Base-by-base conservation (phyloP, 2,113 vertebrate genomes). In the Andinoacara biseriatus region DNA sequence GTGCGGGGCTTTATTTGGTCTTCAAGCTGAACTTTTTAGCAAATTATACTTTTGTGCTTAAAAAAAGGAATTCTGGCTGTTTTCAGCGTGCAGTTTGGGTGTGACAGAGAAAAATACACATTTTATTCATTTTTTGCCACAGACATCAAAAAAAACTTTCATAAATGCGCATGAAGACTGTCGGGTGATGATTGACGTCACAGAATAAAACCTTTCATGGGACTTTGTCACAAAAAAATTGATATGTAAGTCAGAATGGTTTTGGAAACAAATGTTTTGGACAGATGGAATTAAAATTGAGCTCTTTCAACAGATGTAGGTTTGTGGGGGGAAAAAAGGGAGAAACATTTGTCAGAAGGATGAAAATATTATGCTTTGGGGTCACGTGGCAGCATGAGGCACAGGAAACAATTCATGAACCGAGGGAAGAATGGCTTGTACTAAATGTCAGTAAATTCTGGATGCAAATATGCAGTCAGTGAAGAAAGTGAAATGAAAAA, bases 401-500 rank as follows among this genome's bases (percentile, higher is more conserved):
- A n/a, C 67, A 72, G 46, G 26, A 52, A 72, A 54, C 46, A 31
- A 26, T 52, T 10, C 65, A 20, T 10, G 3, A 10, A 72, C 20
- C 52, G 24, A 52, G 43, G 10, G 24, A 31, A n/a, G 24, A 52
- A 72, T 24, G 65, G 43, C 20, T 52, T 52, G 17, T 31, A 20
- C 43, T 72, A 72, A 31, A 69, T 52, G 29, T 69, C 43, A 69
- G 43, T 29, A 52, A 69, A 52, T 72, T 72, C 65, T 31, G 43
- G 24, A 20, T 72, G 65, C 65, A 72, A 72, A 72, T 72, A 17
- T 31, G 6, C 49, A 54, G 65, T 31, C 0, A 11, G 43, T 72
- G 67, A 72, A 72, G 67, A 72, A 52, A 52, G 43, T 49, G 17
- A 69, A 52, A 69, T 49, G 43, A 69, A 69, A 13, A 72, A 26